Evolutionary conservation across 92 coral and sea anemone species (phyloP).

Genomic region (Porites rus): DNA sequence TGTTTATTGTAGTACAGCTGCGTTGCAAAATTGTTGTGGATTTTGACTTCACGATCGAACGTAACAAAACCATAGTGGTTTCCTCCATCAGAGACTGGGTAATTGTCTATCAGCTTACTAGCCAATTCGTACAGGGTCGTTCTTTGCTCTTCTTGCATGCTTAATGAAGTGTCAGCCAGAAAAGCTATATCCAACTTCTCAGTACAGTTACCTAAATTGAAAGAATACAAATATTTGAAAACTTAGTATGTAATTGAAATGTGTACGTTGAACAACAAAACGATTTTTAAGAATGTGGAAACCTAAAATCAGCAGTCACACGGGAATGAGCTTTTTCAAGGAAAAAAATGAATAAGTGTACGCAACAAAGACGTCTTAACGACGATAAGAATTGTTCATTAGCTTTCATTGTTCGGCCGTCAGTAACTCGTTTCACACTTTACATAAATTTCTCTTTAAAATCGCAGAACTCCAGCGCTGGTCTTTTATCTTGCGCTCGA

Average conservation of each 20-base stretch:
- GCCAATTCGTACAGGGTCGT: not conserved
- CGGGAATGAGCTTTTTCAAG: too few species aligned
- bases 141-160: not conserved
- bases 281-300: too few species aligned
- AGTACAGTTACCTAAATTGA: conserved; percentile 6
- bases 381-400: too few species aligned
- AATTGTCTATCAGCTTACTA: not conserved
- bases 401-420: too few species aligned
- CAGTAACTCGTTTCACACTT: too few species aligned
- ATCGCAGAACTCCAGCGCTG: too few species aligned
- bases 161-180: conserved; percentile 16
- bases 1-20: not conserved
- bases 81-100: not conserved
- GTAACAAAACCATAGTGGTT: conserved; percentile 11
- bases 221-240: not conserved
- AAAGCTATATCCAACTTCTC: conserved; percentile 6
- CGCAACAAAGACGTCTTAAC: too few species aligned
- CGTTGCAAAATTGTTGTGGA: not conserved
- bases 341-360: too few species aligned
- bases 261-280: not conserved
- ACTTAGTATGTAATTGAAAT: not conserved
- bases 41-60: not conserved
- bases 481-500: too few species aligned
- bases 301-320: too few species aligned
- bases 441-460: too few species aligned